Conservation (phyloP, 2,113 vertebrate species). For the Neopipo cinnamomea region DNA sequence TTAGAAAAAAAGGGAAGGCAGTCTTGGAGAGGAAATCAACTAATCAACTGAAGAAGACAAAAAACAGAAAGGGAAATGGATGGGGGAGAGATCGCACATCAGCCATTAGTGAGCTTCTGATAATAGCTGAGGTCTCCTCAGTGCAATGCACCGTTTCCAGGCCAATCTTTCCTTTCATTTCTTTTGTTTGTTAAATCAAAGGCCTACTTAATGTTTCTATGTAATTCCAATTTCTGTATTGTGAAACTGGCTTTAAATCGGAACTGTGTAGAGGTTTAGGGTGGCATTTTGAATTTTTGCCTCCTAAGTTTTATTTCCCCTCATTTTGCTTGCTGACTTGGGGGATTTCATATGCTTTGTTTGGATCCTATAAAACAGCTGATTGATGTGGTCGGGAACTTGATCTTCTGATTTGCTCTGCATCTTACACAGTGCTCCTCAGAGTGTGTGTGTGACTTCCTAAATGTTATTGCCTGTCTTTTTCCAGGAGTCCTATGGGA, state of each 20-base stretch:
- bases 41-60: background rate
- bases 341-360: rapidly evolving
- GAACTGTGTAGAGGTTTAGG: background rate
- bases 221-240: background rate
- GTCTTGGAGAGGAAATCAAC: background rate
- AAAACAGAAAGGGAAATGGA: background rate
- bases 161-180: background rate
- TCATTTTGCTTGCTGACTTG: background rate
- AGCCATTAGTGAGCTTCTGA: background rate
- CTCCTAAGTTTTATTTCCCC: background rate
- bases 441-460: background rate
- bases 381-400: background rate
- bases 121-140: background rate
- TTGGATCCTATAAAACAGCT: background rate
- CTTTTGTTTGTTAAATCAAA: background rate
- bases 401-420: background rate
- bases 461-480: background rate
- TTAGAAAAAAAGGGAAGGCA: background rate
- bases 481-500: background rate
- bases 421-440: background rate
- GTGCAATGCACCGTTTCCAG: background rate
- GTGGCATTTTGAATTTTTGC: background rate
- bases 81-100: background rate
- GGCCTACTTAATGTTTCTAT: background rate
- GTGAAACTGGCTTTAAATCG: background rate